A percentile compares a stretch with the other conserved stretches of the same genome.
These are phyloP conservation scores for Cryptoprocta ferox DNA, from an alignment of 2,797 vertebrate genomes.

Conservation along the genomic window DNA sequence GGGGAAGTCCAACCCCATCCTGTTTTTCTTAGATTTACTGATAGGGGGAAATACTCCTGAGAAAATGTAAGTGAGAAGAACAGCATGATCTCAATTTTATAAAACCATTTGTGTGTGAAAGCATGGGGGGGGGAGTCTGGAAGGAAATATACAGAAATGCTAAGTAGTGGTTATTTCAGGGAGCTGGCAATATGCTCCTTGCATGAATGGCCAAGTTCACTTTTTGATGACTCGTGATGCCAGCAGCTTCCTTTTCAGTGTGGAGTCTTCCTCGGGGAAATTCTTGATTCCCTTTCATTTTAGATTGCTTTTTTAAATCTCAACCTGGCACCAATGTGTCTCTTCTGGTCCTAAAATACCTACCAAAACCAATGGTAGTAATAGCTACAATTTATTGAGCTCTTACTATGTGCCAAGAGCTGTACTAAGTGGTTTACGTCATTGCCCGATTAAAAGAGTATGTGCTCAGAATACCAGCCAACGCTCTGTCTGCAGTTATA, in stretches of 20 bases:
- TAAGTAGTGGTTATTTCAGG: conserved; percentile 57
- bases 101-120: not conserved
- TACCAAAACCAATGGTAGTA: conserved; percentile 17
- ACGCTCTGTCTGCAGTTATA: no score
- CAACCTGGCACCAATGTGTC: conserved; percentile 14
- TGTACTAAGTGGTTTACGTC: not conserved
- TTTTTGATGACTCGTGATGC: not conserved
- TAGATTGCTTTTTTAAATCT: conserved; percentile 54
- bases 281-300: conserved; percentile 28
- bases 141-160: conserved; percentile 35
- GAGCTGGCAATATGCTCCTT: not conserved
- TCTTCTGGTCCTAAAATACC: conserved; percentile 61
- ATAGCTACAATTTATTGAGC: conserved; percentile 31
- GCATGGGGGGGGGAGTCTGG: not conserved
- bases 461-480: not conserved
- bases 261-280: conserved; percentile 52
- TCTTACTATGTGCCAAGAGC: not conserved
- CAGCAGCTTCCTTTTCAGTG: not conserved
- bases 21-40: not conserved
- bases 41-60: conserved; percentile 19
- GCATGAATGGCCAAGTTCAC: not conserved
- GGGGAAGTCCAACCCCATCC: not conserved
- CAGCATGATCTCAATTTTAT: not conserved
- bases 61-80: conserved; percentile 38
- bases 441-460: conserved; percentile 30